Evolutionary conservation across 92 coral and sea anemone genomes (phyloP).

Genomic region (Muricea muricata): DNA sequence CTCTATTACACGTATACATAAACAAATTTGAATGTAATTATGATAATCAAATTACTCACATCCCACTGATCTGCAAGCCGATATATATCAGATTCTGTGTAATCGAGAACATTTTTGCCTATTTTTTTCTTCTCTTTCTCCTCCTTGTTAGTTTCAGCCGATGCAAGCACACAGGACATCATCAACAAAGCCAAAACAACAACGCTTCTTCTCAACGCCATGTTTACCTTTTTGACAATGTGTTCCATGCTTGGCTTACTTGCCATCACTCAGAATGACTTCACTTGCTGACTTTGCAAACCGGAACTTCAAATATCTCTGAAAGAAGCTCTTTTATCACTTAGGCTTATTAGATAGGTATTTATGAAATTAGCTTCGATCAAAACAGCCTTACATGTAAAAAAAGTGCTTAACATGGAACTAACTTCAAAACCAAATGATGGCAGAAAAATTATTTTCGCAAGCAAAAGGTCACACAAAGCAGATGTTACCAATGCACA

Average conservation of each 20-base stretch:
- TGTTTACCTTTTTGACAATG: conserved; percentile 10
- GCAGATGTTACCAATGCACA: too few species aligned
- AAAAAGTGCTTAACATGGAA: too few species aligned
- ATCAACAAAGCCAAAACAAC: conserved; percentile 31
- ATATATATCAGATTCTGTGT: conserved; percentile 85
- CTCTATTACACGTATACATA: not conserved
- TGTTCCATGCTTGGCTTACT: not conserved
- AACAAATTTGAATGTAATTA: not conserved
- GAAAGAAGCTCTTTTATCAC: too few species aligned
- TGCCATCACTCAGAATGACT: conserved; percentile 10
- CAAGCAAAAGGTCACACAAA: too few species aligned
- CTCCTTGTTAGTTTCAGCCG: conserved; percentile 52
- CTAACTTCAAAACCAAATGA: too few species aligned
- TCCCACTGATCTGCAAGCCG: conserved; percentile 95
- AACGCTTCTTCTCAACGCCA: conserved; percentile 42
- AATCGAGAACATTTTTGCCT: conserved; percentile 86
- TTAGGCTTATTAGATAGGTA: too few species aligned
- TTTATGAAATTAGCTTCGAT: too few species aligned
- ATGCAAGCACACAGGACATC: conserved; percentile 31
- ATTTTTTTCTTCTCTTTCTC: conserved; percentile 74
- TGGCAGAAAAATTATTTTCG: too few species aligned
- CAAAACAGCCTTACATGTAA: too few species aligned
- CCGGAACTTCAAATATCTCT: too few species aligned
- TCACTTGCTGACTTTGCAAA: not conserved
- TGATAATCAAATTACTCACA: conserved; percentile 56